These are phyloP conservation scores for Sphyrna mokarran DNA, from an alignment of 2,113 vertebrate genomes.

Conservation along the genomic window DNA sequence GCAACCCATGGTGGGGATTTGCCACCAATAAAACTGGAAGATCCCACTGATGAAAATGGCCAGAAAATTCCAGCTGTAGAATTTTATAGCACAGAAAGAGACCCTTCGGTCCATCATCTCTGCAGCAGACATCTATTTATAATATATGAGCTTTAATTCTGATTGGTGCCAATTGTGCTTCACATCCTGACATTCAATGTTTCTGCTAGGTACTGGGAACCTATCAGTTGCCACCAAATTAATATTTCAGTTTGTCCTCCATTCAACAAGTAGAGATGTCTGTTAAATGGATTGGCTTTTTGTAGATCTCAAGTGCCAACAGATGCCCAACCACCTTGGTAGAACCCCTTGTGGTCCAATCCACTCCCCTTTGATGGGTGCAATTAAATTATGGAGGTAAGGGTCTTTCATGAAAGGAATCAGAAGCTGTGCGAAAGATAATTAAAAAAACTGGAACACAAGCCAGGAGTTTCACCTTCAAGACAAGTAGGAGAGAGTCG, in stretches of 20 bases:
- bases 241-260: neutral
- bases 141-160: neutral
- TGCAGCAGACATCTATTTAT: no score
- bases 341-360: neutral
- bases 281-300: neutral
- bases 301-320: neutral
- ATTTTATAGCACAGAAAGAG: no score
- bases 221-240: neutral
- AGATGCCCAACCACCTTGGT: neutral
- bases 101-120: no score
- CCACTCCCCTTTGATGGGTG: neutral
- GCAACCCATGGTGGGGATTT: no score
- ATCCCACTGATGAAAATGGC: no score
- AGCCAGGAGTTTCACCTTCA: no score
- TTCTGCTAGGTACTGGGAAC: neutral
- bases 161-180: neutral
- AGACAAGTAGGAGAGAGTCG: no score
- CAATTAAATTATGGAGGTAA: neutral
- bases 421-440: neutral
- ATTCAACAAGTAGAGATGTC: neutral
- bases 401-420: neutral
- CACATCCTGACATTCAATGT: neutral
- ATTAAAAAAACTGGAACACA: neutral
- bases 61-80: no score
- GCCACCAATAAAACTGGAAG: no score